Evolutionary conservation across 2,797 vertebrate species (phyloP).

Genomic region (Hypotaenidia philippensis): DNA sequence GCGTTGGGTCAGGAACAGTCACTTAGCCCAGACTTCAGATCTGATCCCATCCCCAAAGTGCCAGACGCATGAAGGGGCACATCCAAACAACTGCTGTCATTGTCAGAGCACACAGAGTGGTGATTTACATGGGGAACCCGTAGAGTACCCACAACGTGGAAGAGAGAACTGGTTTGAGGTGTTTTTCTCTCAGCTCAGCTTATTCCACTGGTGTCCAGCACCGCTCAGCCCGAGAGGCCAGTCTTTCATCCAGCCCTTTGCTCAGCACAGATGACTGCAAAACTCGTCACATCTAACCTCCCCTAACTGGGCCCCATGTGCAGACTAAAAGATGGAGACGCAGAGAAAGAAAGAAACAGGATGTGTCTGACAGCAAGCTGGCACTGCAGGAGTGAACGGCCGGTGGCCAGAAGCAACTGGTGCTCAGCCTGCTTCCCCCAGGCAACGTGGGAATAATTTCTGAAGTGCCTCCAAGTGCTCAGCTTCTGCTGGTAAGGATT

Average conservation of each 20-base stretch:
- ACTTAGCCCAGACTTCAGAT: not conserved
- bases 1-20: not conserved
- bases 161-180: fast-evolving
- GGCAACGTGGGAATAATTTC: slow-evolving; percentile 9
- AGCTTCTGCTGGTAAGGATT: not conserved
- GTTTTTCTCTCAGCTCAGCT: not conserved
- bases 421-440: not conserved
- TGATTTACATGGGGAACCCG: not conserved
- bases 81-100: not conserved
- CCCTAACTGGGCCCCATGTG: not conserved
- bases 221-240: not conserved
- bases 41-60: not conserved
- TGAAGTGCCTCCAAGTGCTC: slow-evolving; percentile 22
- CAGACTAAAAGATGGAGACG: not conserved
- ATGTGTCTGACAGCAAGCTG: not conserved
- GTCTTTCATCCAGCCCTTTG: not conserved
- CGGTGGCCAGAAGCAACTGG: not conserved
- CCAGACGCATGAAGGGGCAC: not conserved
- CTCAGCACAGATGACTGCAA: not conserved
- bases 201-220: not conserved
- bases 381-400: not conserved
- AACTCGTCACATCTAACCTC: not conserved
- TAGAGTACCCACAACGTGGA: not conserved
- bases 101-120: not conserved
- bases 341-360: not conserved